A percentile compares a stretch with the other conserved stretches of the same genome.
Evolutionary conservation across 1,140 invertebrate genomes (phyloP).

Genomic region (Diorhabda elongata): DNA sequence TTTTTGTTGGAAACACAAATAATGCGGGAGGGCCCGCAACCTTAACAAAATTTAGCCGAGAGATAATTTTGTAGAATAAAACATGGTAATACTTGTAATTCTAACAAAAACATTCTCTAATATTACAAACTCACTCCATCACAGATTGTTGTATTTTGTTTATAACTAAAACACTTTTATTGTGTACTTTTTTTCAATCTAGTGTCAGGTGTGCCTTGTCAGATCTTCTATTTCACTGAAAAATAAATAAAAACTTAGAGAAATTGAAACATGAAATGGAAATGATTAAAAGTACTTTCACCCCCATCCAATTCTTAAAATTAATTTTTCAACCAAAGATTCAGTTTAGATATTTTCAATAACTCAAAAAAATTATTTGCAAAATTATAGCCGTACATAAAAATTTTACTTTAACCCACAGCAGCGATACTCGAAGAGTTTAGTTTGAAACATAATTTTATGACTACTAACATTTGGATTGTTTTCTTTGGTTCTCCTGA

Average conservation of each 20-base stretch:
- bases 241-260: not conserved
- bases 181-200: constrained; percentile 5
- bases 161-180: not conserved
- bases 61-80: not conserved
- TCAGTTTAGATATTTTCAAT: no score
- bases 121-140: not conserved
- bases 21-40: not conserved
- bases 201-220: constrained; percentile 11
- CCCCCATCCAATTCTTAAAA: no score
- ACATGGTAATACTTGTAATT: not conserved
- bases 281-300: no score
- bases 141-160: not conserved
- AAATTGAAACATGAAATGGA: no score
- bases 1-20: constrained; percentile 1
- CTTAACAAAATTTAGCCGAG: not conserved
- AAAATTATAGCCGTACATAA: no score
- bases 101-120: constrained; percentile 3
- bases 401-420: no score
- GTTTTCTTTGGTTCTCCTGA: no score
- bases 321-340: no score
- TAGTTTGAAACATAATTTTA: no score
- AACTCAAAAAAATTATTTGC: no score
- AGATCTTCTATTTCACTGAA: constrained; percentile 15
- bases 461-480: no score
- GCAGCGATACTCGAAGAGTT: no score